Base-by-base conservation (phyloP, 2,113 vertebrate species). In the Tilapia sparmanii region DNA sequence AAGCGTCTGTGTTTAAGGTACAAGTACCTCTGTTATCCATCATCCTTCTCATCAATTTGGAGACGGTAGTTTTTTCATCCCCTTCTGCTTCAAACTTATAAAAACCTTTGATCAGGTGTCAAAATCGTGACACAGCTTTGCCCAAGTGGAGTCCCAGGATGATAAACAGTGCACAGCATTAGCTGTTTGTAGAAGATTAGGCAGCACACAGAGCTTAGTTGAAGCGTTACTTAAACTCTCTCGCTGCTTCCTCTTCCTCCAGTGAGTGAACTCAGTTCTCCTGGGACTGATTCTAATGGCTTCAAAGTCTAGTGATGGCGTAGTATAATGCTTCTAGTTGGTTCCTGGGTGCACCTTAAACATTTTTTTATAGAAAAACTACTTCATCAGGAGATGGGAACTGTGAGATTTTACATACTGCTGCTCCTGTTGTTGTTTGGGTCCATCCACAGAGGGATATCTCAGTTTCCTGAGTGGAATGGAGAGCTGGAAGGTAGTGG, bases 111-210 rank as follows among this genome's bases (percentile, higher is more conserved):
- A 35, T 57, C 12, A 22, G 26, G 47, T 66, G 84, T 82, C 26
- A 63, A 19, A 86, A 71, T 66, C 16, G 45, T 53, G 26, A 45
- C 83, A 85, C 81, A 59, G 45, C 42, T 80, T 24, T 33, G 40
- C 13, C 5, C 78, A 68, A 29, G 7, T 66, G 33, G 31, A n/a
- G 47, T 78, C 33, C 16, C 85, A 42, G 59, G 83, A 40, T 68
- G 29, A 82, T 81, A 35, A 40, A 19, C 45, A 57, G 45, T 26
- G 8, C 9, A 22, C 81, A 10, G 84, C 84, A 90, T 96, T 94
- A 92, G 73, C 84, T 35, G 83, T 80, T 89, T 88, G 88, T 85
- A 88, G 90, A 89, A 93, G 96, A 96, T 96, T 95, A 95, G 81
- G 71, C 79, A 80, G 81, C 68, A 33, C 79, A 71, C 76, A 35